phyloP scores from a whole-genome alignment of 2,888 invertebrate genomes.

The Holacanthella duospinosa region DNA sequence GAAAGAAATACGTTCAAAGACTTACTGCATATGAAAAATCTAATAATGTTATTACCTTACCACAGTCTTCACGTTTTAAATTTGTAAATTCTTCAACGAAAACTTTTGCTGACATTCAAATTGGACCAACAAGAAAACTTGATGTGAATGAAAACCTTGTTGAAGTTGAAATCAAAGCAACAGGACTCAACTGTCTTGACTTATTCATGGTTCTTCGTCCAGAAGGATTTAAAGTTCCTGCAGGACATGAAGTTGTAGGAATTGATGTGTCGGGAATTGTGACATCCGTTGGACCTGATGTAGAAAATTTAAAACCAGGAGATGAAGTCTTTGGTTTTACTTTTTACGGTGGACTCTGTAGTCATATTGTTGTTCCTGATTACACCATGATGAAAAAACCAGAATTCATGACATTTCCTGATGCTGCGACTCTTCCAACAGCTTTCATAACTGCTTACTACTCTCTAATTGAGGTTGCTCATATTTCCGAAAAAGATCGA shows the following conservation, averaged over 20 bases:
- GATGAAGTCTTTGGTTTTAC: conserved; percentile 16
- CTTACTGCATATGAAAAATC: background rate
- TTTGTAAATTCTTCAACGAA: background rate
- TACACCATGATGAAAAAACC: conserved; percentile 11
- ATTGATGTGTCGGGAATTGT: conserved; percentile 15
- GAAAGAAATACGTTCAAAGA: background rate
- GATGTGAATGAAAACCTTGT: background rate
- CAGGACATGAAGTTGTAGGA: conserved; percentile 9
- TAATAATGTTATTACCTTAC: background rate
- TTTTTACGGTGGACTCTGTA: conserved; percentile 9
- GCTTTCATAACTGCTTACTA: conserved; percentile 16
- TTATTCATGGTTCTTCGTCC: background rate
- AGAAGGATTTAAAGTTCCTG: background rate
- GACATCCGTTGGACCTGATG: conserved; percentile 1
- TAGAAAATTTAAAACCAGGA: conserved; percentile 2
- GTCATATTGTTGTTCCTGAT: conserved; percentile 6
- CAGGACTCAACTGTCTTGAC: background rate
- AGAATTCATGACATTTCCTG: conserved; percentile 9
- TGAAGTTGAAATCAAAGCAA: background rate
- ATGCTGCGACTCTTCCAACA: conserved; percentile 16
- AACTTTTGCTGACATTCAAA: background rate
- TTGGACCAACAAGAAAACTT: background rate
- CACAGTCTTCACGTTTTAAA: background rate
- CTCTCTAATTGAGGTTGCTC: conserved; percentile 13
- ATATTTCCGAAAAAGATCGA: conserved; percentile 6